These are phyloP conservation scores for Drosophila mimica DNA, from an alignment of 2,888 invertebrate genomes.

Conservation along the genomic window DNA sequence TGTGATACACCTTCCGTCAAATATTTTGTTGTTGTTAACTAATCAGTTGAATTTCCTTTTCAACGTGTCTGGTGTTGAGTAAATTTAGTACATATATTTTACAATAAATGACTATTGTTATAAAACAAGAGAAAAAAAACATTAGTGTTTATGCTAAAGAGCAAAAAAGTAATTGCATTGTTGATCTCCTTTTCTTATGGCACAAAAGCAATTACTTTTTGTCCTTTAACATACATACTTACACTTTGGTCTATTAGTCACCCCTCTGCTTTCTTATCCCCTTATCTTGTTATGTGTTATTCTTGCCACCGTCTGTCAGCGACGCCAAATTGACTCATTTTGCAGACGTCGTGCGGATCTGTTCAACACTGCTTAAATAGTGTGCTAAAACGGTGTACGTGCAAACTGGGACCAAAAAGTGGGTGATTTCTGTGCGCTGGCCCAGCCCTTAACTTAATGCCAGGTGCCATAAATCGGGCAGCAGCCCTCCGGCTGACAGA, in stretches of 20 bases:
- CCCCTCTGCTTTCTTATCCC: not conserved
- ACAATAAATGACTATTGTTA: not conserved
- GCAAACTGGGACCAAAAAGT: conserved; percentile 5
- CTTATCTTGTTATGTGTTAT: conserved; percentile 2
- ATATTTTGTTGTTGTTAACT: not conserved
- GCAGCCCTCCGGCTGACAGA: conserved; percentile 29
- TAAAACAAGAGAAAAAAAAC: not conserved
- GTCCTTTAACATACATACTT: not conserved
- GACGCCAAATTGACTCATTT: conserved; percentile 75
- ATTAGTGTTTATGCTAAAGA: not conserved
- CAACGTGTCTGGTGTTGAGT: not conserved
- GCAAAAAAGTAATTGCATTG: not conserved
- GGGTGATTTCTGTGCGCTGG: conserved; percentile 11
- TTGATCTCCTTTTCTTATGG: not conserved
- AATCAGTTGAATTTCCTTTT: not conserved
- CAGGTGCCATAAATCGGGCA: conserved; percentile 44
- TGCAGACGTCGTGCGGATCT: conserved; percentile 36
- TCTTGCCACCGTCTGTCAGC: conserved; percentile 48
- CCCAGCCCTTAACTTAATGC: conserved; percentile 54
- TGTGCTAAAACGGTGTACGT: conserved; percentile 73
- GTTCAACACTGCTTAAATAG: conserved; percentile 60
- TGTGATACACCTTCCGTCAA: not conserved
- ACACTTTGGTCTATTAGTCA: not conserved
- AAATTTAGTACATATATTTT: not conserved
- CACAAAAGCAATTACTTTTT: not conserved